These are phyloP conservation scores for Spondyliosoma cantharus DNA, from an alignment of 2,797 vertebrate genomes.

Conservation along the genomic window DNA sequence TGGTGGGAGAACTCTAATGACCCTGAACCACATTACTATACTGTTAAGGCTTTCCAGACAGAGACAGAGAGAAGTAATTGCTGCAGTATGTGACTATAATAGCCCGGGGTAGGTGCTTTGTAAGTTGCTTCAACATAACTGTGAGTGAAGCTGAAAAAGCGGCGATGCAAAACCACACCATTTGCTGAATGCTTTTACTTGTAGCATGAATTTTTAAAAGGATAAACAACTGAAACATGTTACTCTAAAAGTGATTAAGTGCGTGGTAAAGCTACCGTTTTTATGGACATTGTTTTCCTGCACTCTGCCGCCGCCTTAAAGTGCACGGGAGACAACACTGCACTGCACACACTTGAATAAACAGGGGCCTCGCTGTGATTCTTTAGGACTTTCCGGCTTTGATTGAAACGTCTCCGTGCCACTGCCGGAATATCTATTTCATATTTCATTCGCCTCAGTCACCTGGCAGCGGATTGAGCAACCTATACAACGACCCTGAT, in stretches of 20 bases:
- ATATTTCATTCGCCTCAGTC: constrained; percentile 46
- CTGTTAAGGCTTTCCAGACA: constrained; percentile 36
- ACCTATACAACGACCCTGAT: constrained; percentile 31
- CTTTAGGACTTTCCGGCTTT: constrained; percentile 25
- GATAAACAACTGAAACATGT: constrained; percentile 68
- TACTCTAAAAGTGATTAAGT: constrained; percentile 62
- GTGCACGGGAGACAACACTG: constrained; percentile 12
- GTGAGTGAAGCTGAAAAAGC: constrained; percentile 50
- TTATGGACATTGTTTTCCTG: constrained; percentile 50
- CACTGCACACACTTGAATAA: constrained; percentile 45
- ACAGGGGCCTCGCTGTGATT: constrained; percentile 21
- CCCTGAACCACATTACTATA: constrained; percentile 35
- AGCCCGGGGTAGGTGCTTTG: constrained; percentile 42
- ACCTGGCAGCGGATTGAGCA: constrained; percentile 41
- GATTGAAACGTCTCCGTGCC: constrained; percentile 39
- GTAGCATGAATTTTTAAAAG: constrained; percentile 71
- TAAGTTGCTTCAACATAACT: constrained; percentile 54
- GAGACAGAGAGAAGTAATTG: constrained; percentile 52
- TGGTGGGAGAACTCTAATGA: constrained; percentile 19
- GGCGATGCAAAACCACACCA: background rate
- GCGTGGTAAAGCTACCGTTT: constrained; percentile 34
- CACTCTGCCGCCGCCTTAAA: constrained; percentile 46
- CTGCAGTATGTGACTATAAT: constrained; percentile 44
- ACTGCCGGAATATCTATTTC: constrained; percentile 39
- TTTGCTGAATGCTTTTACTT: constrained; percentile 63